These are phyloP conservation scores for Adrianichthys oophorus DNA, from an alignment of 2,797 vertebrate species.

Conservation along the genomic window DNA sequence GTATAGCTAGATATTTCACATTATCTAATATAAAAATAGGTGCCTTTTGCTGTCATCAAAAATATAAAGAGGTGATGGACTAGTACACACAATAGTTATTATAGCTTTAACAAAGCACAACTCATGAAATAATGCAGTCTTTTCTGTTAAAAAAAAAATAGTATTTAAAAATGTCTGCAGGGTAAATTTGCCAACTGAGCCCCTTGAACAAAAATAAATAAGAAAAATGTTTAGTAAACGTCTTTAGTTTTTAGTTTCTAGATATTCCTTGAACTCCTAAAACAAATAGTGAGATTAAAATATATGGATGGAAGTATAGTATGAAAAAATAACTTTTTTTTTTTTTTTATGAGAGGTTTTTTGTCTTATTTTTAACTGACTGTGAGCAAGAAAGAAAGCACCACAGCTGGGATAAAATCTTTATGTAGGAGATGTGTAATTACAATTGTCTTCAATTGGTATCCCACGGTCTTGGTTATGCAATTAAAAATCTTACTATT, in stretches of 20 bases:
- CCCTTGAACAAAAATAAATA: no score
- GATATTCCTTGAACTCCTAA: slow-evolving; percentile 19
- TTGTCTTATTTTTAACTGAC: slow-evolving; percentile 29
- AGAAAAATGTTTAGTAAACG: background rate
- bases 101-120: no score
- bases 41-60: no score
- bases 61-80: no score
- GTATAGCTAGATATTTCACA: no score
- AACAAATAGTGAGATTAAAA: slow-evolving; percentile 28
- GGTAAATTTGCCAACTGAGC: no score
- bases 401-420: slow-evolving; percentile 31
- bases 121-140: no score
- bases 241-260: slow-evolving; percentile 6
- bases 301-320: slow-evolving; percentile 17
- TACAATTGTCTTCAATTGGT: slow-evolving; percentile 61
- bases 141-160: no score
- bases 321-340: slow-evolving; percentile 9
- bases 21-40: no score
- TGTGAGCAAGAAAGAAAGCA: slow-evolving; percentile 28
- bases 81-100: no score
- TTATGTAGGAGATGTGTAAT: slow-evolving; percentile 38
- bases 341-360: slow-evolving; percentile 20
- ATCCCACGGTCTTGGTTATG: slow-evolving; percentile 52
- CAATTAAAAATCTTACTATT: slow-evolving; percentile 86
- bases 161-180: no score